phyloP scores from a whole-genome alignment of 2,113 vertebrate species.

The Rousettus leschenaultii region DNA sequence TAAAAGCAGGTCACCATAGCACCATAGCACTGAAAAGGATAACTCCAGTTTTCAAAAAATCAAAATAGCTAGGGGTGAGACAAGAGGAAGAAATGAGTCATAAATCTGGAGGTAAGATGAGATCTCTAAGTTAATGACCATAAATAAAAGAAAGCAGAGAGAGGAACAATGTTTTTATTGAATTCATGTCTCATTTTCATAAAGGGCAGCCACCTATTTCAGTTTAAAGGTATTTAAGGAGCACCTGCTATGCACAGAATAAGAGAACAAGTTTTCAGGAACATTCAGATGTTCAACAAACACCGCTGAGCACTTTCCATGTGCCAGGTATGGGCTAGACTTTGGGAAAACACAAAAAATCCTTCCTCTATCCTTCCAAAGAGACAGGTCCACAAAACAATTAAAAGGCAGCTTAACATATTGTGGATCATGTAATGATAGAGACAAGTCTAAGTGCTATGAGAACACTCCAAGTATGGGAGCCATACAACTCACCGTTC shows the following conservation, averaged over 20 bases:
- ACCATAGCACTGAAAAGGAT: neutral
- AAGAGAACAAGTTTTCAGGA: neutral
- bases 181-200: conserved; percentile 13
- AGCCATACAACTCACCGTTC: neutral
- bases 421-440: neutral
- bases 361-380: neutral
- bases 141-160: conserved; percentile 27
- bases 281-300: neutral
- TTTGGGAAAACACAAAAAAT: neutral
- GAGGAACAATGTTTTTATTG: neutral
- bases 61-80: conserved; percentile 19
- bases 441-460: neutral
- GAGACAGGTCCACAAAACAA: neutral
- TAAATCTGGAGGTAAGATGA: conserved; percentile 31
- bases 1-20: conserved; percentile 38
- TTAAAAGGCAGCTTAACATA: neutral
- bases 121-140: neutral
- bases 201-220: neutral
- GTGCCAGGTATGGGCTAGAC: neutral
- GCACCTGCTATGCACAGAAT: neutral
- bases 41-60: conserved; percentile 54
- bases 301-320: neutral
- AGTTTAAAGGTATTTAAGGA: neutral
- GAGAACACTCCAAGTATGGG: neutral
- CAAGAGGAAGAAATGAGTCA: conserved; percentile 41